Evolutionary conservation across 2,888 invertebrate genomes (phyloP), one percentile per base, ranked within the genome.

Genomic region (Azorinus chamasolen): DNA sequence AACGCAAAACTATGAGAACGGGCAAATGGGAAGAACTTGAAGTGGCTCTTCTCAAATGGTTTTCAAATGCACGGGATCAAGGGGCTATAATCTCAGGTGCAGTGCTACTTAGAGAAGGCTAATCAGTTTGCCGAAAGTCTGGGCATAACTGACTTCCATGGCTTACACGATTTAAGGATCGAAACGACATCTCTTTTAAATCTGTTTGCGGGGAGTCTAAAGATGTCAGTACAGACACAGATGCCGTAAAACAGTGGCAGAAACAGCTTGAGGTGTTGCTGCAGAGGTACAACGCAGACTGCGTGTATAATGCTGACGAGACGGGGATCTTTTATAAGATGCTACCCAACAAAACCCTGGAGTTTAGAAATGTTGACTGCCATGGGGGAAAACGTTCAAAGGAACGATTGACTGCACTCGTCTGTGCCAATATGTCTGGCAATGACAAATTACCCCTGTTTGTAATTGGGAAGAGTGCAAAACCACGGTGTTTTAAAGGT

Each of bases 1-100:
- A 71, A 32, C 24, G 79, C n/a, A 75, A 76, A 57, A 37, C 37
- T n/a, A 32, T 72, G 57, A 45, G 63, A 45, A 48, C 55, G 4
- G 63, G 70, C 1, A 64, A 64, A 14, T 71, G 50, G 57, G 71
- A 65, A 6, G 72, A 72, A 18, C 27, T 72, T 6, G 79, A 79
- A 18, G 53, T 51, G 16, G 79, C 69, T 2, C 24, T 68, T 1
- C 37, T 72, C 1, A 63, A 72, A 37, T 76, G 75, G 75, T 65
- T 71, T 22, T 53, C 8, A 61, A 25, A 59, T 37, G 69, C 50
- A n/a, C 41, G 50, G 27, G 37, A 39, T 14, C 43, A 63, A 14
- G 54, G 58, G 41, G 41, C 69, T 16, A 22, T 54, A 2, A 37
- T 71, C 5, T 63, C 79, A 6, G 68, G 66, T 10, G 53, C 66